Evolutionary conservation across 1,140 invertebrate genomes (phyloP).

Genomic region (Drosophila azteca): DNA sequence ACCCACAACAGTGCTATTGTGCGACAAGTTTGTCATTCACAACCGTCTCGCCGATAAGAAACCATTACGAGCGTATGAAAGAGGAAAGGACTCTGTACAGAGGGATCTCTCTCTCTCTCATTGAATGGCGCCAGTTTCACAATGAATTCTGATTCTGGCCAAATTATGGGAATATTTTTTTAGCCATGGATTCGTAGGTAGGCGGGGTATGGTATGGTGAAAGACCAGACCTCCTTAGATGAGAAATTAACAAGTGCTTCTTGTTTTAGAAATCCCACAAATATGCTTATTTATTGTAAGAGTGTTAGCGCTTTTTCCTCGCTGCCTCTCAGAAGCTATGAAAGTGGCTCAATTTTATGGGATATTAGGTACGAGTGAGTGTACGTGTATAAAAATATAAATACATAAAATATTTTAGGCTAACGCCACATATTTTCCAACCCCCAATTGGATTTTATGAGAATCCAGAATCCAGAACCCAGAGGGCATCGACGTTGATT

Average conservation of each 20-base stretch:
- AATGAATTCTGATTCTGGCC: constrained; percentile 30
- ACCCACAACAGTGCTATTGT: constrained; percentile 74
- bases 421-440: constrained; percentile 15
- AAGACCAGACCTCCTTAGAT: too few relatives aligned
- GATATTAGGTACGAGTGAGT: constrained; percentile 11
- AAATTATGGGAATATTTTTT: too few relatives aligned
- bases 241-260: too few relatives aligned
- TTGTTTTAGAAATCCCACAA: too few relatives aligned
- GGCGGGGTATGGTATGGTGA: too few relatives aligned
- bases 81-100: constrained; percentile 35
- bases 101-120: constrained; percentile 10
- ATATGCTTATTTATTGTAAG: too few relatives aligned
- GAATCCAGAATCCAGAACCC: background rate
- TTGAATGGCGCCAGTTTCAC: constrained; percentile 64
- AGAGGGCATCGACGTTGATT: constrained; percentile 14
- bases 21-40: constrained; percentile 60
- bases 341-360: too few relatives aligned
- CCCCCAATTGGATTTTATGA: constrained; percentile 20
- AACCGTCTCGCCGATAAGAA: constrained; percentile 60
- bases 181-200: too few relatives aligned
- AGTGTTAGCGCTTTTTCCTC: too few relatives aligned
- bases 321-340: too few relatives aligned
- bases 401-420: constrained; percentile 14
- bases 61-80: constrained; percentile 34
- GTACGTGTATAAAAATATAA: background rate